These are phyloP conservation scores for Plutomurus gul DNA, from an alignment of 1,140 invertebrate species.

Conservation along the genomic window DNA sequence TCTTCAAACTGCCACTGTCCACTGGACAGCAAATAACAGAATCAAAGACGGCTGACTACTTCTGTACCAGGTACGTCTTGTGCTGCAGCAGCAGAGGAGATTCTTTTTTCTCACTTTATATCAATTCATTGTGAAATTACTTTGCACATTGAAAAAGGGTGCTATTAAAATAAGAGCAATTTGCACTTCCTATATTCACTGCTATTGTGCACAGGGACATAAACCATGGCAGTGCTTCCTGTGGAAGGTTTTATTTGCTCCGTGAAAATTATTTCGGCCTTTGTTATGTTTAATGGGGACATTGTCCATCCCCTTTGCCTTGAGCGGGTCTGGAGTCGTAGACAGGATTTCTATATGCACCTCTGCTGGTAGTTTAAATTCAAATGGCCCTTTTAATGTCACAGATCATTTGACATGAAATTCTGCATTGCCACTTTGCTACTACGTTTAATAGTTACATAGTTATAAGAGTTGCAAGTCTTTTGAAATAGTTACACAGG, in stretches of 20 bases:
- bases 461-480: too few relatives aligned
- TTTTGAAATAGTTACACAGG: too few relatives aligned
- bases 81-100: too few relatives aligned
- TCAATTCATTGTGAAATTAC: slow-evolving; percentile 2
- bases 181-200: background rate
- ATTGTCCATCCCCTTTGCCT: slow-evolving; percentile 13
- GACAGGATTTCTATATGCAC: too few relatives aligned
- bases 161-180: slow-evolving; percentile 26
- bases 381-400: too few relatives aligned
- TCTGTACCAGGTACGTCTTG: too few relatives aligned
- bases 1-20: background rate
- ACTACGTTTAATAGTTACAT: too few relatives aligned
- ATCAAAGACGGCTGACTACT: too few relatives aligned
- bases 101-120: background rate
- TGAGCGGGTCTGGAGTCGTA: too few relatives aligned
- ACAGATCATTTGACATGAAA: too few relatives aligned
- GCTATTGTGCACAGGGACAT: background rate
- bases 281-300: slow-evolving; percentile 21
- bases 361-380: too few relatives aligned
- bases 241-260: background rate
- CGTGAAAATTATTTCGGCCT: background rate
- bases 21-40: background rate
- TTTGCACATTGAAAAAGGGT: background rate
- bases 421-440: too few relatives aligned
- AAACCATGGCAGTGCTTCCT: background rate